A percentile compares a stretch with the other conserved stretches of the same genome.
These are phyloP conservation scores for Microvelia longipes DNA, from an alignment of 1,140 invertebrate species.

Conservation along the genomic window DNA sequence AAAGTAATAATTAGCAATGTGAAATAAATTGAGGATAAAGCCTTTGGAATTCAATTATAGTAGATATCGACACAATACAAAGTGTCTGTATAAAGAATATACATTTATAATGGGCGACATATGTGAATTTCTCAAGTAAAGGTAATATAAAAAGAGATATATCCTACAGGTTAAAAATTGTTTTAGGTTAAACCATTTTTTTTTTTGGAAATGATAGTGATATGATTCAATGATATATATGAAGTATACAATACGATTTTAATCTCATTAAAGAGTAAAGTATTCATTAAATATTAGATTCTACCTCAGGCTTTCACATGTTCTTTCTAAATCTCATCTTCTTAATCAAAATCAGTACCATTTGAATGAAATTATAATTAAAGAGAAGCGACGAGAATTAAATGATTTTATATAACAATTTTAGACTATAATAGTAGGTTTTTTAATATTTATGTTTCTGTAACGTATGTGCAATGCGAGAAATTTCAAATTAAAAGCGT, in stretches of 20 bases:
- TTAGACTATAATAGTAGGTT: neutral
- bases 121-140: too few relatives aligned
- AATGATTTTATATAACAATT: neutral
- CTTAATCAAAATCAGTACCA: neutral
- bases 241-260: neutral
- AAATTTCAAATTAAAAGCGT: neutral
- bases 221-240: neutral
- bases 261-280: too few relatives aligned
- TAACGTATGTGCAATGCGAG: neutral
- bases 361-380: neutral
- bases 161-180: neutral
- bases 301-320: neutral
- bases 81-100: neutral
- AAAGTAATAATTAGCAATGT: too few relatives aligned
- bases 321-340: neutral
- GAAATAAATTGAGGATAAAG: too few relatives aligned
- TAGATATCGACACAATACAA: too few relatives aligned
- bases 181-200: neutral
- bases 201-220: neutral
- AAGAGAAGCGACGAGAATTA: neutral
- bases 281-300: too few relatives aligned
- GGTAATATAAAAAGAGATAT: too few relatives aligned
- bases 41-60: too few relatives aligned
- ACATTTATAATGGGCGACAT: neutral
- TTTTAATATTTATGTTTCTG: neutral